Base-by-base conservation (phyloP, 2,888 invertebrate genomes). In the Gymnocheta viridis region DNA sequence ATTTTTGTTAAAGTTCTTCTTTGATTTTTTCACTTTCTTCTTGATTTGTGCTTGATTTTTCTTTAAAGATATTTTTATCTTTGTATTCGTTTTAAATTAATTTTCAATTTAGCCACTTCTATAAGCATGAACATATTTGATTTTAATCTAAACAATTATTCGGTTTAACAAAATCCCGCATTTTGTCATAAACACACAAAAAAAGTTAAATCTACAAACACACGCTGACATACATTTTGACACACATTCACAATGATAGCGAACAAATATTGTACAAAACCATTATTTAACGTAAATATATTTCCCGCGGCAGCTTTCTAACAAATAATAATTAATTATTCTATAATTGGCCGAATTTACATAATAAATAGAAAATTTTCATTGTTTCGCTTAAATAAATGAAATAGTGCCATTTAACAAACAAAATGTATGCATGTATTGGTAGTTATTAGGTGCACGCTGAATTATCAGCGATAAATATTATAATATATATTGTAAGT, bases 271-370 rank as follows among this genome's bases (percentile, higher is more conserved):
- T 4, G n/a, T 47, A 47, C 32, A 10, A 54, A n/a, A 64, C 72
- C 27, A 70, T 64, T 72, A 64, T 72, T 62, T 54, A 54, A 70
- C 14, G 32, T 56, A 35, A n/a, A n/a, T n/a, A n/a, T 2, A 74
- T 83, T 64, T 76, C 76, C 76, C 80, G 64, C 35, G 79, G 79
- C 66, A 64, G 56, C 47, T 38, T 44, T 64, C 47, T 44, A 80
- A 66, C 70, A 79, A 83, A 83, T 82, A 80, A 80, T 82, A 79
- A 83, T 83, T 83, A 83, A 80, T 80, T 80, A 80, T 74, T 79
- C 79, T 80, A 80, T 80, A 83, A 83, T 80, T 70, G 79, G 69
- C 32, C 49, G 49, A 76, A 76, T 82, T 76, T 76, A 70, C 81
- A 82, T 81, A 54, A 60, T 81, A 62, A 81, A 69, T 70, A 47